Percentiles rank a stretch among this genome's conserved stretches.
Evolutionary conservation across 1,140 invertebrate genomes (phyloP).

Genomic region (Wiebesia pumilae): DNA sequence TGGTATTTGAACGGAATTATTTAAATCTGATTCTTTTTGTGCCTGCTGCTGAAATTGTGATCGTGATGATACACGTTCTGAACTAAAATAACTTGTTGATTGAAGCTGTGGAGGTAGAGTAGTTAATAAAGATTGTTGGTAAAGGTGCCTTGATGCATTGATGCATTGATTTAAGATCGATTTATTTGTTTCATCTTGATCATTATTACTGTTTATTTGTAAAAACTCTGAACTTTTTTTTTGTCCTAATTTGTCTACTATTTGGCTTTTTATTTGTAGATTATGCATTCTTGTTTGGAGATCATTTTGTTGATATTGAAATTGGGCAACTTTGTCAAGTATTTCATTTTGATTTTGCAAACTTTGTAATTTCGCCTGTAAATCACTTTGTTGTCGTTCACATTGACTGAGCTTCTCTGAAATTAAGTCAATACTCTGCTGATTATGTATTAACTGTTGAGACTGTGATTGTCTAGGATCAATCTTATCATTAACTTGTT

Average conservation of each 20-base stretch:
- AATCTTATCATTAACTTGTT: slow-evolving; percentile 59
- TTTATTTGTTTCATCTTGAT: slow-evolving; percentile 51
- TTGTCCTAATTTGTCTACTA: slow-evolving; percentile 62
- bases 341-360: slow-evolving; percentile 73
- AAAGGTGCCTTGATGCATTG: slow-evolving; percentile 56
- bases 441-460: slow-evolving; percentile 66
- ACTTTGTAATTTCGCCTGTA: slow-evolving; percentile 71
- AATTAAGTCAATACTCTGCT: slow-evolving; percentile 70
- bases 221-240: slow-evolving; percentile 58
- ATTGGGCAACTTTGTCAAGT: slow-evolving; percentile 71
- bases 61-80: slow-evolving; percentile 66
- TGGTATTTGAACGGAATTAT: slow-evolving; percentile 63
- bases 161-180: slow-evolving; percentile 38
- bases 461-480: slow-evolving; percentile 54
- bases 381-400: slow-evolving; percentile 70
- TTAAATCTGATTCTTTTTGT: slow-evolving; percentile 57
- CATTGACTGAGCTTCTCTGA: slow-evolving; percentile 72
- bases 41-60: slow-evolving; percentile 60
- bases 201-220: background rate
- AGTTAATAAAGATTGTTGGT: slow-evolving; percentile 64
- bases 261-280: slow-evolving; percentile 64
- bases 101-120: slow-evolving; percentile 59
- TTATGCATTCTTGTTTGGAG: slow-evolving; percentile 67
- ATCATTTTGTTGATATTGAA: slow-evolving; percentile 69
- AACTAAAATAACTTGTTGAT: slow-evolving; percentile 2